Conservation (phyloP, 2,113 vertebrate genomes). For the Falcunculus frontatus region DNA sequence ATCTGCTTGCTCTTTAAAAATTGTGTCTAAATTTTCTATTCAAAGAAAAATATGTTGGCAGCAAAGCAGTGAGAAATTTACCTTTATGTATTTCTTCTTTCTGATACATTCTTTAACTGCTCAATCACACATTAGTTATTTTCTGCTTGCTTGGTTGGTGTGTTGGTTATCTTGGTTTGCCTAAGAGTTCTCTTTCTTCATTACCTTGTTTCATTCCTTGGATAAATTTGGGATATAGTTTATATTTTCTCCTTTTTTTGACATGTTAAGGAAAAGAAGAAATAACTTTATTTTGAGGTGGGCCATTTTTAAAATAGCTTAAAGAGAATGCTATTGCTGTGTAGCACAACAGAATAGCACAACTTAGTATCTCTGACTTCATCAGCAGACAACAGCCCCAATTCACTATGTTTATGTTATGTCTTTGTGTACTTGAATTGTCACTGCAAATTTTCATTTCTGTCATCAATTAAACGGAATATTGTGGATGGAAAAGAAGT, state of each 20-base stretch:
- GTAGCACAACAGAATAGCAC: not conserved
- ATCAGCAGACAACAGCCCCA: not conserved
- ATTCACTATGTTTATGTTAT: not conserved
- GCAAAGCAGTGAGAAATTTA: not conserved
- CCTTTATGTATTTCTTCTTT: not conserved
- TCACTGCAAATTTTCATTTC: not conserved
- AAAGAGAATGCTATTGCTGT: not conserved
- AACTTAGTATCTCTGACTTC: not conserved
- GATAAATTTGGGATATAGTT: not conserved
- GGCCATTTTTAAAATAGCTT: not conserved
- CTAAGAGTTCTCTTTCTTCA: not conserved
- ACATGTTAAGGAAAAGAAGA: not conserved
- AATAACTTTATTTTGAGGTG: not conserved
- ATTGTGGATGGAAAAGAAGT: not conserved
- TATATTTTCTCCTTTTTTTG: not conserved
- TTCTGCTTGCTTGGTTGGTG: not conserved
- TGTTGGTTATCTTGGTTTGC: not conserved
- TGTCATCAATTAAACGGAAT: not conserved
- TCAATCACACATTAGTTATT: not conserved
- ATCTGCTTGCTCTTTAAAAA: not conserved
- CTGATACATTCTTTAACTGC: not conserved
- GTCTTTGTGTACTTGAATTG: not conserved
- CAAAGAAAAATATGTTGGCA: not conserved
- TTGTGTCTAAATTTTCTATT: not conserved
- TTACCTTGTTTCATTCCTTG: not conserved